Conservation (phyloP, 2,888 invertebrate species). For the Macaria notata region DNA sequence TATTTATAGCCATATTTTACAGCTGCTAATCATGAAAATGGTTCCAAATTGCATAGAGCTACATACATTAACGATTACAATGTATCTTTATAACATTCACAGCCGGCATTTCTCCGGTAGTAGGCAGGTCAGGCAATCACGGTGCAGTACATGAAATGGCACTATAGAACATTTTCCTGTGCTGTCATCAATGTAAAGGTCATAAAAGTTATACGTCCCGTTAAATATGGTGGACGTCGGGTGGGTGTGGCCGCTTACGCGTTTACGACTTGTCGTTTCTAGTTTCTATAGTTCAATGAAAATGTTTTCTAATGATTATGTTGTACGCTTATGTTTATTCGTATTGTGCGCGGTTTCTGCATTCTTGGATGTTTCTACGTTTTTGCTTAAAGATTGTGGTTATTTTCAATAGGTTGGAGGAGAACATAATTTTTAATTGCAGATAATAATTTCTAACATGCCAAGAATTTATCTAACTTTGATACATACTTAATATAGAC, state of each 20-base stretch:
- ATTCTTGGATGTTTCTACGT: too few species aligned
- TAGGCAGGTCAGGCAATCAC: constrained; percentile 12
- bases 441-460: too few species aligned
- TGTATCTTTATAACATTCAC: constrained; percentile 17
- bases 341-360: too few species aligned
- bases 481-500: too few species aligned
- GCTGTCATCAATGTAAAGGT: constrained; percentile 69
- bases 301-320: constrained; percentile 16
- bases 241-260: constrained; percentile 55
- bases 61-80: constrained; percentile 10
- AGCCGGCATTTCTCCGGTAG: constrained; percentile 21
- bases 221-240: constrained; percentile 48
- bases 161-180: constrained; percentile 47
- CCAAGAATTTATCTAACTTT: too few species aligned
- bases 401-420: too few species aligned
- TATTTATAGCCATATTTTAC: constrained; percentile 4
- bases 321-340: constrained; percentile 4
- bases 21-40: constrained; percentile 5
- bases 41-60: constrained; percentile 9
- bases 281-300: constrained; percentile 23
- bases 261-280: constrained; percentile 54
- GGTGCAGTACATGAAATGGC: constrained; percentile 32
- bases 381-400: too few species aligned
- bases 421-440: too few species aligned
- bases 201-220: constrained; percentile 66